A percentile compares a stretch with the other conserved stretches of the same genome.
phyloP scores from a whole-genome alignment of 37 sponge, comb jelly and placozoan genomes.

The Axinella damicornis region DNA sequence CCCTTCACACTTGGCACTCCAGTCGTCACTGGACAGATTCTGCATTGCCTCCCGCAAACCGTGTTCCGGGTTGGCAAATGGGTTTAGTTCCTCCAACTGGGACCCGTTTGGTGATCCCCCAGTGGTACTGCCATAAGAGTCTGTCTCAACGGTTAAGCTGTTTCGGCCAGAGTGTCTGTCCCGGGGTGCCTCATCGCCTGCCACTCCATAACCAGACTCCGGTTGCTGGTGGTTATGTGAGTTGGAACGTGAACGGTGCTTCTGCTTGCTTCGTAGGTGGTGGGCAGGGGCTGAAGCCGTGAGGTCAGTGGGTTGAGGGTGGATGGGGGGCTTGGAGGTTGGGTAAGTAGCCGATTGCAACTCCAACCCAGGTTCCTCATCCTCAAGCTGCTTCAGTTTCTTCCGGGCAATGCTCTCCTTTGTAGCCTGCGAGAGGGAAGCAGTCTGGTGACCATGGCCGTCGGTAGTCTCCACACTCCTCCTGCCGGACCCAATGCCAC shows the following conservation, averaged over 20 bases:
- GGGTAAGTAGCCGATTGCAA: background rate
- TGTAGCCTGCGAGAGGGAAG: constrained; percentile 16
- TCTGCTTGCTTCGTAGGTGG: background rate
- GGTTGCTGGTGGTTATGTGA: background rate
- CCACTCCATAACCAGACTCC: background rate
- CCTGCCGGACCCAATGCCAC: constrained; percentile 16
- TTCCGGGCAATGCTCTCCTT: constrained; percentile 37
- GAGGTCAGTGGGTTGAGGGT: background rate
- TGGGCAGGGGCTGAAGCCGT: background rate
- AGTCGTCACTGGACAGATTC: constrained; percentile 53
- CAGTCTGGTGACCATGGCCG: background rate
- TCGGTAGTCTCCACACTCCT: background rate
- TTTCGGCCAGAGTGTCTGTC: background rate
- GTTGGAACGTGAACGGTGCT: background rate
- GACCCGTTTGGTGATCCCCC: constrained; percentile 3
- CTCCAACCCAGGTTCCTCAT: background rate
- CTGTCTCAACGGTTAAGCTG: background rate
- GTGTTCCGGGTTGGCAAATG: constrained; percentile 59
- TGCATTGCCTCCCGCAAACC: constrained; percentile 54
- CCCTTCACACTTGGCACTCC: constrained; percentile 79
- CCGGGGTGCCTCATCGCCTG: background rate
- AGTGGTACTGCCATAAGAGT: background rate
- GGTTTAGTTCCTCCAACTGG: constrained; percentile 28
- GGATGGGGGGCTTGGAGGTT: constrained; percentile 18
- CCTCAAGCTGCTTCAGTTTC: constrained; percentile 39